phyloP scores from a whole-genome alignment of 2,888 invertebrate species.

The Agrotis clavis region DNA sequence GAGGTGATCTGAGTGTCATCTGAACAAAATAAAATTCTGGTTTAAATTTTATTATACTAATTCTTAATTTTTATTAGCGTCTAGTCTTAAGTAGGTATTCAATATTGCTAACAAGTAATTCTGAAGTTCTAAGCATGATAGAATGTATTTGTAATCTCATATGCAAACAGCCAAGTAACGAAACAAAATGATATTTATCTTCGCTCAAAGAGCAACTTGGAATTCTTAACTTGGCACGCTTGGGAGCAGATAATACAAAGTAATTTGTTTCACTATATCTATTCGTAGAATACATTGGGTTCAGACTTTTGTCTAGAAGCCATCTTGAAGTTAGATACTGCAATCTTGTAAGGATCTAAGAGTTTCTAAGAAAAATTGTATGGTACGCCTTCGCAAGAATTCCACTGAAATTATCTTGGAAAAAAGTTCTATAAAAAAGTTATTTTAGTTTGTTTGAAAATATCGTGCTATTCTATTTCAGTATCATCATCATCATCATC shows the following conservation, averaged over 20 bases:
- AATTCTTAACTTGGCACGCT: constrained; percentile 48
- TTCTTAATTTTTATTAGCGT: not conserved
- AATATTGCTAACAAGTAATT: not conserved
- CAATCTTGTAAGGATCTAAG: constrained; percentile 34
- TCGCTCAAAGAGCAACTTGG: constrained; percentile 34
- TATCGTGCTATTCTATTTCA: not conserved
- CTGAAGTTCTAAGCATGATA: constrained; percentile 11
- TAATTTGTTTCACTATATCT: constrained; percentile 58
- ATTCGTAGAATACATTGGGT: constrained; percentile 37
- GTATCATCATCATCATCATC: too few relatives aligned
- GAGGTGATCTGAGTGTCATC: not conserved
- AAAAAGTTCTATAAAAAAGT: constrained; percentile 14
- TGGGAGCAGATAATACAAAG: constrained; percentile 51
- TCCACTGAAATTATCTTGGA: constrained; percentile 12
- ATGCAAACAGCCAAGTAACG: constrained; percentile 42
- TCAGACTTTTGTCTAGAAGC: constrained; percentile 28
- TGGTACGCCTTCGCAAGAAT: constrained; percentile 1
- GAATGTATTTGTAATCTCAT: constrained; percentile 10
- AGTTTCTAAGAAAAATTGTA: constrained; percentile 18
- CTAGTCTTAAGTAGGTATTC: too few relatives aligned
- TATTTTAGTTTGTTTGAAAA: constrained; percentile 7
- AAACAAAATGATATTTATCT: constrained; percentile 57
- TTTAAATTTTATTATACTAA: not conserved
- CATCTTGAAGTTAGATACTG: constrained; percentile 34
- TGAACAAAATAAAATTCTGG: not conserved